Evolutionary conservation across 2,888 invertebrate genomes (phyloP).

Genomic region (Synergus umbraculus): DNA sequence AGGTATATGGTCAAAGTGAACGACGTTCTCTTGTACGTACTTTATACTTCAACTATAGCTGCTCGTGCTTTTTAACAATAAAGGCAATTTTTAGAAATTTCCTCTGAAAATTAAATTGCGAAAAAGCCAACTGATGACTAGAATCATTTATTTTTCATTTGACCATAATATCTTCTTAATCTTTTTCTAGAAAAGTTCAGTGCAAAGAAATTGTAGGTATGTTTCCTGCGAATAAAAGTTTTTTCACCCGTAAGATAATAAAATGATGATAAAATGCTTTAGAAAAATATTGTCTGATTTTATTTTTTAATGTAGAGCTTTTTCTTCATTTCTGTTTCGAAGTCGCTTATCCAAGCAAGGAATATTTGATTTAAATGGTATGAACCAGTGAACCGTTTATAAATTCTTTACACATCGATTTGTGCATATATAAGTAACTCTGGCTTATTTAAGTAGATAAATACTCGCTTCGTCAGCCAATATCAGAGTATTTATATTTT

Average conservation of each 20-base stretch:
- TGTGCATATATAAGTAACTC: background rate
- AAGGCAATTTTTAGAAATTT: background rate
- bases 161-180: background rate
- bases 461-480: background rate
- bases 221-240: background rate
- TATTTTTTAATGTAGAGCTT: background rate
- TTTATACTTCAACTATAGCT: background rate
- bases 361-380: slow-evolving; percentile 6
- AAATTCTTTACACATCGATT: background rate
- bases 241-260: background rate
- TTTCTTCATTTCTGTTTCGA: background rate
- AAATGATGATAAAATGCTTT: background rate
- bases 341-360: background rate
- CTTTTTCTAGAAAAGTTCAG: background rate
- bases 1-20: background rate
- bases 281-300: background rate
- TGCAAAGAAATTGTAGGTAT: background rate
- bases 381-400: slow-evolving; percentile 8
- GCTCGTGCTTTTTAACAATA: background rate
- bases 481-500: background rate
- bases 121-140: background rate
- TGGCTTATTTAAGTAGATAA: background rate
- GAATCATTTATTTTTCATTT: background rate
- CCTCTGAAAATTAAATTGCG: background rate
- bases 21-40: background rate